Conservation (phyloP, 37 sponge, comb jelly and placozoan genomes). For the Mnemiopsis leidyi region DNA sequence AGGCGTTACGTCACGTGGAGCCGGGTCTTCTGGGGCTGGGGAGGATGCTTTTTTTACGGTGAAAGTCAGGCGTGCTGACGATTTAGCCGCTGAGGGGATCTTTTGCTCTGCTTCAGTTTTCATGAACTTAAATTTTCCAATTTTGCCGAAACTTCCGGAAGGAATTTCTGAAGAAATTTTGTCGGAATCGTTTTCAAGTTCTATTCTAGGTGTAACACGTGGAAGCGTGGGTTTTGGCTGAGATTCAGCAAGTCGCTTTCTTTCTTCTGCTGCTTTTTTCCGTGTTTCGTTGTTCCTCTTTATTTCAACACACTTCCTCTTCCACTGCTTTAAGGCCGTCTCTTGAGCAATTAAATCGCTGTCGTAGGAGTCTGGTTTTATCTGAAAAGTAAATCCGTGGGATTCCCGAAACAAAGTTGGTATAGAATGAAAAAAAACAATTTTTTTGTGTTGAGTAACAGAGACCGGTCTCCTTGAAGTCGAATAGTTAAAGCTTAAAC, state of each 20-base stretch:
- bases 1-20: not conserved
- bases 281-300: not conserved
- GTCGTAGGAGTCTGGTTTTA: conserved; percentile 35
- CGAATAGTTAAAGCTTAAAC: too few relatives aligned
- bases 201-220: not conserved
- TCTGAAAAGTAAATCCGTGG: too few relatives aligned
- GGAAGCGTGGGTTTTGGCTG: not conserved
- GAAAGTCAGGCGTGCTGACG: conserved; percentile 19
- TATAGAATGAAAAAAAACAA: too few relatives aligned
- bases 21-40: not conserved
- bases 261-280: not conserved
- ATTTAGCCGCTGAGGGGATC: not conserved
- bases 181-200: conserved; percentile 5
- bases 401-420: too few relatives aligned
- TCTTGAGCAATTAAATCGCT: conserved; percentile 5
- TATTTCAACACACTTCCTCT: not conserved
- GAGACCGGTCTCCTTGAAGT: too few relatives aligned
- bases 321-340: conserved; percentile 3
- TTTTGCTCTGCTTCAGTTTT: conserved; percentile 15
- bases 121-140: conserved; percentile 29
- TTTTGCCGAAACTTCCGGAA: conserved; percentile 4
- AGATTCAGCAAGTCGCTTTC: not conserved
- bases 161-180: not conserved
- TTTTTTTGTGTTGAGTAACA: too few relatives aligned
- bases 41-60: conserved; percentile 36